Evolutionary conservation across 2,797 vertebrate species (phyloP).

Genomic region (Thaleichthys pacificus): DNA sequence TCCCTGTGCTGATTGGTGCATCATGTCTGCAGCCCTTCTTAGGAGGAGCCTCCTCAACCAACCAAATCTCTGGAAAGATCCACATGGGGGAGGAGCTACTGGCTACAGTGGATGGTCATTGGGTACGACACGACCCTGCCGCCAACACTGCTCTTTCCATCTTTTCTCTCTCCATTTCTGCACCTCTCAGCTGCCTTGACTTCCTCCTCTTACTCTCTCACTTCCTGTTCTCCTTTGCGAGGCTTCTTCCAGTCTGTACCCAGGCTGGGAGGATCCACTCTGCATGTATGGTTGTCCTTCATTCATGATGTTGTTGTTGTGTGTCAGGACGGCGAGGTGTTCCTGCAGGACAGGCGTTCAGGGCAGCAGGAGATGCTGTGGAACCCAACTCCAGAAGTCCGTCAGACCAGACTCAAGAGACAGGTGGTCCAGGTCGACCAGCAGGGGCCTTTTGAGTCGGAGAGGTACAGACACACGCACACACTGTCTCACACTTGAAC

Average conservation of each 20-base stretch:
- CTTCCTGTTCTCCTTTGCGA: not conserved
- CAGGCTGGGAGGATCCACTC: not conserved
- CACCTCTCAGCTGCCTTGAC: too few species aligned
- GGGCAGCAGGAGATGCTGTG: constrained; percentile 81
- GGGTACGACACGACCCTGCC: constrained; percentile 72
- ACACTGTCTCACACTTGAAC: not conserved
- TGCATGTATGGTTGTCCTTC: not conserved
- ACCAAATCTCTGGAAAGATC: constrained; percentile 94
- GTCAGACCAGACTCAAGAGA: constrained; percentile 83
- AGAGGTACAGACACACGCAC: constrained; percentile 76
- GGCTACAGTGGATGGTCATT: constrained; percentile 87
- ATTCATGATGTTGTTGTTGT: not conserved
- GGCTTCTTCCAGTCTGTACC: not conserved
- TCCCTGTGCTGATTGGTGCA: not conserved
- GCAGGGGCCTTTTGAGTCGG: constrained; percentile 89
- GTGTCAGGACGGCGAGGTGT: constrained; percentile 88
- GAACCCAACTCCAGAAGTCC: constrained; percentile 84
- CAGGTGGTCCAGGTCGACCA: constrained; percentile 86
- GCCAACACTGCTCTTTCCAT: not conserved
- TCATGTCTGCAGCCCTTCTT: constrained; percentile 85
- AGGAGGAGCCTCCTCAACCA: constrained; percentile 82
- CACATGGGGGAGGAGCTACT: constrained; percentile 81
- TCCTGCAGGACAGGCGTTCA: constrained; percentile 81
- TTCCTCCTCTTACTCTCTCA: not conserved
- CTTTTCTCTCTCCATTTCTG: constrained; percentile 3